Base-by-base conservation (phyloP, 1,140 invertebrate genomes). In the Berghia stephanieae region DNA sequence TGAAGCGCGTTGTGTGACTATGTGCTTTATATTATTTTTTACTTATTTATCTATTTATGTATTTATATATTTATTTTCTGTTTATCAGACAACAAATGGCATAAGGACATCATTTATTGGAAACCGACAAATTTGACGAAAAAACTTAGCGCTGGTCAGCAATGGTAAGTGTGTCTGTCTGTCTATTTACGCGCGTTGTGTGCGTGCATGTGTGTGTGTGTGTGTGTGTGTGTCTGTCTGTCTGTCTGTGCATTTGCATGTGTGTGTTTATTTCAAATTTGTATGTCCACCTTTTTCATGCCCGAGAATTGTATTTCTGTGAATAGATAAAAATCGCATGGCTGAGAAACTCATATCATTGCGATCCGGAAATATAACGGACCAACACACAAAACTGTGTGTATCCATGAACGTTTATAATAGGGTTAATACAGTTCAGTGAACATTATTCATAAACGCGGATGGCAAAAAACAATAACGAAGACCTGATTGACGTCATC, bases 31-130 rank as follows among this genome's bases (percentile, higher is more conserved):
- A n/a, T n/a, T 68, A 38, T 0, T 5, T 40, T n/a, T 21, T 68
- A 34, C 36, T 21, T 10, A 38, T 34, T 21, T 4, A 34, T 10
- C 8, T 68, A 21, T 68, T 24, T 68, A 21, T 68, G 24, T 34
- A 38, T 57, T 57, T 16, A 21, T 21, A 27, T n/a, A 8, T 8
- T 68, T 24, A n/a, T 24, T 68, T 21, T 38, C 21, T 68, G 24
- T 5, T 8, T 68, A 21, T 10, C 13, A 8, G 24, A 31, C 21
- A 27, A 38, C 60, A 75, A 75, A 24, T 75, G 73, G 73, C 8
- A 75, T 10, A 75, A 75, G 57, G 36, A 27, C 3, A 63, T 66
- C 27, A 3, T 75, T 3, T 46, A 24, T 31, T 75, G 49, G 57
- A 67, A 66, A 68, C 21, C 36, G 66, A 10, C 2, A 57, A 75